A percentile compares a stretch with the other conserved stretches of the same genome.
These are phyloP conservation scores for Cryptoprocta ferox DNA, from an alignment of 2,797 vertebrate species.

Conservation along the genomic window DNA sequence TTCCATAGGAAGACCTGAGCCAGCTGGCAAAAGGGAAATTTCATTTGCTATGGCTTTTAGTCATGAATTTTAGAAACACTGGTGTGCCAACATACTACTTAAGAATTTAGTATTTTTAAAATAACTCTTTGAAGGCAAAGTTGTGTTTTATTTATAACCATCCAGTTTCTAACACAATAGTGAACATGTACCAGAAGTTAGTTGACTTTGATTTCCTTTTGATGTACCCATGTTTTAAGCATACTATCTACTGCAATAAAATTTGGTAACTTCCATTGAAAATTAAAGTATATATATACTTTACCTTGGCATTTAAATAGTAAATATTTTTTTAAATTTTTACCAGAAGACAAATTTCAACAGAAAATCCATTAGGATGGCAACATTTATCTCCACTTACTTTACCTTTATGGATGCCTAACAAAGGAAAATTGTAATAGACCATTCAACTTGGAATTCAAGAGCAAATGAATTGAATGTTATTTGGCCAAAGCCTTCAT, in stretches of 20 bases:
- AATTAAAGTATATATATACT: slow-evolving; percentile 3
- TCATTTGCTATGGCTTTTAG: background rate
- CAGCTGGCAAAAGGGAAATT: background rate
- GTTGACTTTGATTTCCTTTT: background rate
- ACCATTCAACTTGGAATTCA: background rate
- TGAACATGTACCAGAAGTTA: background rate
- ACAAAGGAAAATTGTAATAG: background rate
- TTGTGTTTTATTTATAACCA: background rate
- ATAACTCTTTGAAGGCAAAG: background rate
- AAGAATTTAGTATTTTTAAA: background rate
- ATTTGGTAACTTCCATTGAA: background rate
- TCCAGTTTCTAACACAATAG: background rate
- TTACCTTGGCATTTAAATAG: background rate
- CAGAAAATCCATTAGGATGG: slow-evolving; percentile 7
- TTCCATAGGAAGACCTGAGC: background rate
- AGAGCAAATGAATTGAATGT: background rate
- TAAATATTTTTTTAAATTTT: background rate
- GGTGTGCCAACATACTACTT: background rate
- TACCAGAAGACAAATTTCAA: background rate
- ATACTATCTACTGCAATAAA: background rate
- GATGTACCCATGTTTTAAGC: background rate
- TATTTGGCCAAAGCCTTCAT: background rate
- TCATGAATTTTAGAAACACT: background rate
- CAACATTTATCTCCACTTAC: background rate
- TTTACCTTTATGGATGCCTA: background rate